These are phyloP conservation scores for Syrmaticus mikado DNA, from an alignment of 2,113 vertebrate species.

Conservation along the genomic window DNA sequence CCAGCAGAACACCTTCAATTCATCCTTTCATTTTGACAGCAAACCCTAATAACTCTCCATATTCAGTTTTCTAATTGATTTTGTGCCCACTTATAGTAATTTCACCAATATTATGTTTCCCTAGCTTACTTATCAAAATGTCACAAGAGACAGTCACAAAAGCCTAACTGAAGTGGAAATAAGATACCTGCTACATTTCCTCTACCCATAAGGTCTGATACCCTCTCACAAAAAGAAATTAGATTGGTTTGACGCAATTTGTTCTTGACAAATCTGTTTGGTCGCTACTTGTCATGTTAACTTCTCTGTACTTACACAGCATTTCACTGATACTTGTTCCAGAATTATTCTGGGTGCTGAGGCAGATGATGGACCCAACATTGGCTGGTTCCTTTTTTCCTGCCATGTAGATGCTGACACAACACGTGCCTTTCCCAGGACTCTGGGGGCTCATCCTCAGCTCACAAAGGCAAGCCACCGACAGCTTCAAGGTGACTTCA, in stretches of 20 bases:
- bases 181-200: slow-evolving; percentile 7
- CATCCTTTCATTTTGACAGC: not conserved
- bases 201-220: not conserved
- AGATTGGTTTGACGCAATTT: not conserved
- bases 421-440: not conserved
- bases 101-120: not conserved
- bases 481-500: not conserved
- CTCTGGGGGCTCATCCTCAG: not conserved
- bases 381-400: not conserved
- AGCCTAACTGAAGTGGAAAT: not conserved
- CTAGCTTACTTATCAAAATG: slow-evolving; percentile 9
- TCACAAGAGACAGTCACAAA: not conserved
- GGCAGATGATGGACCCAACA: not conserved
- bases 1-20: not conserved
- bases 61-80: not conserved
- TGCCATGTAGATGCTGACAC: not conserved
- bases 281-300: not conserved
- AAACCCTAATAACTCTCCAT: not conserved
- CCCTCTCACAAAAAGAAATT: not conserved
- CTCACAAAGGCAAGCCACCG: not conserved
- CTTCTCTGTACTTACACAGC: not conserved
- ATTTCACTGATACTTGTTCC: not conserved
- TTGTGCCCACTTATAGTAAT: not conserved
- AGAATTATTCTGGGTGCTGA: not conserved
- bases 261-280: not conserved